These are phyloP conservation scores for Rhabdophis nuchalis DNA, from an alignment of 2,797 vertebrate genomes.

Conservation along the genomic window DNA sequence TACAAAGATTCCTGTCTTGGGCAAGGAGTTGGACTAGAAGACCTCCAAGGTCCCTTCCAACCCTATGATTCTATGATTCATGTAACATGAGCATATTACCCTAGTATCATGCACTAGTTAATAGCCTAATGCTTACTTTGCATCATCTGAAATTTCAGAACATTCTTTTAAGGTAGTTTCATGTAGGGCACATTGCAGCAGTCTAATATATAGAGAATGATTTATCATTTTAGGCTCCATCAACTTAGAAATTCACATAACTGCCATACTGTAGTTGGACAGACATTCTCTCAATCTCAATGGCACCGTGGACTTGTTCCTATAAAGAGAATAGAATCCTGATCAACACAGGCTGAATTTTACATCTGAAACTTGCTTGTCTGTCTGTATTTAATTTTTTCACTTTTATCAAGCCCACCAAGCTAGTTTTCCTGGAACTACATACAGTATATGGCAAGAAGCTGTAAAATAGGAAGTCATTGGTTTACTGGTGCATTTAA, in stretches of 20 bases:
- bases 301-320: neutral
- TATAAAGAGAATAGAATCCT: neutral
- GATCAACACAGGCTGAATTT: too few species aligned
- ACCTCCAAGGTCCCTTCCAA: neutral
- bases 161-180: neutral
- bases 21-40: neutral
- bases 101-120: neutral
- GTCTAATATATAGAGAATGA: neutral
- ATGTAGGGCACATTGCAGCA: neutral
- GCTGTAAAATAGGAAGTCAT: neutral
- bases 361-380: neutral
- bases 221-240: too few species aligned
- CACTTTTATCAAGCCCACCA: neutral
- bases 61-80: neutral
- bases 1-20: neutral
- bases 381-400: neutral
- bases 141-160: neutral
- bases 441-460: neutral
- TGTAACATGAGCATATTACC: neutral
- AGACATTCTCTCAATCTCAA: neutral
- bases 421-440: neutral
- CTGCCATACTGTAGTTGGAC: neutral
- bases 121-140: neutral
- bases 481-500: neutral
- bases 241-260: neutral